A percentile compares a stretch with the other conserved stretches of the same genome.
Conservation (phyloP, 1,140 invertebrate species). For the Halictus rubicundus region DNA sequence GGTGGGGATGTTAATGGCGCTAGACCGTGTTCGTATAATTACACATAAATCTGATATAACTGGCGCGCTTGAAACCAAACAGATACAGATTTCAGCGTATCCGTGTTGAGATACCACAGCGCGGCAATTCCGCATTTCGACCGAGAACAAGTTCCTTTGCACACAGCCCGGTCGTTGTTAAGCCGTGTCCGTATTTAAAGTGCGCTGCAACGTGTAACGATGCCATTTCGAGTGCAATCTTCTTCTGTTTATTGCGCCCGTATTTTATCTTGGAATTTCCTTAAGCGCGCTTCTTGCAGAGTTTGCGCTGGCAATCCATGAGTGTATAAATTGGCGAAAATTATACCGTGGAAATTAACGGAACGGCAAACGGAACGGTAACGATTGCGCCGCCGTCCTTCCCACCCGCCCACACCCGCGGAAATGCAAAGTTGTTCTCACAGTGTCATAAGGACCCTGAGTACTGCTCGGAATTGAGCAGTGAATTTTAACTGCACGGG, state of each 20-base stretch:
- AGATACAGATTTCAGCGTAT: neutral
- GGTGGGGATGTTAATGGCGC: neutral
- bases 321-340: slow-evolving; percentile 24
- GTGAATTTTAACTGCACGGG: neutral
- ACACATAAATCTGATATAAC: neutral
- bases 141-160: slow-evolving; percentile 17
- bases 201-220: slow-evolving; percentile 32
- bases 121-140: slow-evolving; percentile 20
- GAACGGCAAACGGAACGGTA: neutral
- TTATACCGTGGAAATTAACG: slow-evolving; percentile 15
- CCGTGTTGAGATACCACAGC: neutral
- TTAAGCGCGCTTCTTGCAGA: slow-evolving; percentile 14
- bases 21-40: neutral
- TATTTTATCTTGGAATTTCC: slow-evolving; percentile 47
- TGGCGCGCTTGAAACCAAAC: neutral
- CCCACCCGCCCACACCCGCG: too few relatives aligned
- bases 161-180: slow-evolving; percentile 12
- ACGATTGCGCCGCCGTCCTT: neutral
- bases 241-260: slow-evolving; percentile 44
- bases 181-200: slow-evolving; percentile 23
- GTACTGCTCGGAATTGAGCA: neutral
- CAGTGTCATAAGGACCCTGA: neutral
- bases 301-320: slow-evolving; percentile 21
- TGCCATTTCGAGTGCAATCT: slow-evolving; percentile 38
- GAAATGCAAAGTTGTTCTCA: neutral